Evolutionary conservation across 2,113 vertebrate species (phyloP).

Genomic region (Heterotis niloticus): DNA sequence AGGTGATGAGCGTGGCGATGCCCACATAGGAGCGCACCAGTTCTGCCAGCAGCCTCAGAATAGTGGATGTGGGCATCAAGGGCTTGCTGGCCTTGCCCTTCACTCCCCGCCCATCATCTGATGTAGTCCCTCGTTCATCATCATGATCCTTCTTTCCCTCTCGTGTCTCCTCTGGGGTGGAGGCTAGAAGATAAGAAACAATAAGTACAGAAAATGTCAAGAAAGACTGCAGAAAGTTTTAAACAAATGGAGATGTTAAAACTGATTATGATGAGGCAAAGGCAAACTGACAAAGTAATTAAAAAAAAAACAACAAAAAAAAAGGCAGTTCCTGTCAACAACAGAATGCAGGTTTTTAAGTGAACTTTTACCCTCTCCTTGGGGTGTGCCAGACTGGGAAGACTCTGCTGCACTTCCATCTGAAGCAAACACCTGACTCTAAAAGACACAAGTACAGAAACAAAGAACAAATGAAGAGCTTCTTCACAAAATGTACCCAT

Average conservation of each 20-base stretch:
- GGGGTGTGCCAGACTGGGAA: slow-evolving; percentile 77
- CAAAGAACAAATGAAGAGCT: not conserved
- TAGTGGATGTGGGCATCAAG: slow-evolving; percentile 88
- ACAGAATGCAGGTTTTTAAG: not conserved
- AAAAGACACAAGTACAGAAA: not conserved
- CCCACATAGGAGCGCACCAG: slow-evolving; percentile 91
- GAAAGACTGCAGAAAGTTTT: too few relatives aligned
- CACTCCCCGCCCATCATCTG: slow-evolving; percentile 76
- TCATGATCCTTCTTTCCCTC: slow-evolving; percentile 86
- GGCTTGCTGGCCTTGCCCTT: slow-evolving; percentile 87
- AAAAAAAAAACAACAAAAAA: not conserved
- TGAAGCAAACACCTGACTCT: slow-evolving; percentile 86
- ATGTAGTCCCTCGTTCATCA: slow-evolving; percentile 70
- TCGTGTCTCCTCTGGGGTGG: slow-evolving; percentile 81
- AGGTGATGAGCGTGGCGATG: slow-evolving; percentile 85
- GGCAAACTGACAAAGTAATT: too few relatives aligned
- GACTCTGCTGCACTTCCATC: slow-evolving; percentile 78
- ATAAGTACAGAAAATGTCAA: too few relatives aligned
- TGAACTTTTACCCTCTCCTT: slow-evolving; percentile 75
- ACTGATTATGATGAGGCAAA: too few relatives aligned
- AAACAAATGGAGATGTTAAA: too few relatives aligned
- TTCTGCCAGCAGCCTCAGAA: slow-evolving; percentile 85
- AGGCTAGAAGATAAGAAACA: slow-evolving; percentile 50
- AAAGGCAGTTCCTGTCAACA: too few relatives aligned
- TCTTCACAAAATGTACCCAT: not conserved